Conservation (phyloP, 2,888 invertebrate species). For the Macaria liturata region DNA sequence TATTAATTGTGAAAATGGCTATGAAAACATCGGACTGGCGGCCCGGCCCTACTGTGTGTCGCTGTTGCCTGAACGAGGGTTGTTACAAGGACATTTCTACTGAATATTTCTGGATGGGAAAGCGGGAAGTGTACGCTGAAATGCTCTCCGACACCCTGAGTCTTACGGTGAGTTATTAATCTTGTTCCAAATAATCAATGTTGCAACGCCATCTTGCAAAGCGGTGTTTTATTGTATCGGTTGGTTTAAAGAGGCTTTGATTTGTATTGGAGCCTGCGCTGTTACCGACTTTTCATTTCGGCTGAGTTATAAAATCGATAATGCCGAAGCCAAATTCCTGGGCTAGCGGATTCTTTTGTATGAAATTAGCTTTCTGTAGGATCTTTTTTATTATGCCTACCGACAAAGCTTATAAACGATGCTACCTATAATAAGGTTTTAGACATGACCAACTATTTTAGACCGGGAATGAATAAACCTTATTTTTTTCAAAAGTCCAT, state of each 20-base stretch:
- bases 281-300: slow-evolving; percentile 28
- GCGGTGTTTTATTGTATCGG: slow-evolving; percentile 43
- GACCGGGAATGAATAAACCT: no score
- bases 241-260: slow-evolving; percentile 35
- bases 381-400: no score
- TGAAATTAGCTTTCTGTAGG: no score
- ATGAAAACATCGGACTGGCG: slow-evolving; percentile 68
- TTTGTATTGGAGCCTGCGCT: slow-evolving; percentile 29
- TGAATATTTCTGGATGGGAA: slow-evolving; percentile 81
- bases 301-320: slow-evolving; percentile 51
- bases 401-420: no score
- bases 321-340: background rate
- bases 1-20: slow-evolving; percentile 59
- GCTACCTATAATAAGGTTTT: no score
- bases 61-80: slow-evolving; percentile 73
- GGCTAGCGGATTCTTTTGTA: no score
- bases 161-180: slow-evolving; percentile 55
- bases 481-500: no score
- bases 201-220: slow-evolving; percentile 31
- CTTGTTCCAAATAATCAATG: slow-evolving; percentile 10
- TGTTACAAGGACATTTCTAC: slow-evolving; percentile 79
- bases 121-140: slow-evolving; percentile 73
- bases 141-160: slow-evolving; percentile 70
- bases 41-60: slow-evolving; percentile 73
- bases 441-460: no score